Conservation (phyloP, 1,140 invertebrate genomes). For the Ooceraea biroi region DNA sequence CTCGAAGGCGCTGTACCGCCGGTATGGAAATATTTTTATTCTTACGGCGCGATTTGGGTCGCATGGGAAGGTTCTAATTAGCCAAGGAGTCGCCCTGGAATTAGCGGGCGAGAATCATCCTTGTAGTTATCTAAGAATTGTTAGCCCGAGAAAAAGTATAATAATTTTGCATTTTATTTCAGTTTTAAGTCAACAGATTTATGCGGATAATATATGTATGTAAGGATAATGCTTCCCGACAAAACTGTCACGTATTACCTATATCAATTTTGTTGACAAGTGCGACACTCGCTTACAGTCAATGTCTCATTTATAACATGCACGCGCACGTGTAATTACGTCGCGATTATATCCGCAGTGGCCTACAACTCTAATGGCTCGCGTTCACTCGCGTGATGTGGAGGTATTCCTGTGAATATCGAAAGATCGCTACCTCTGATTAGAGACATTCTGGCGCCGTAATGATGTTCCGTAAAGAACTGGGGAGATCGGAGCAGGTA, state of each 20-base stretch:
- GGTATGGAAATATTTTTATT: slow-evolving; percentile 54
- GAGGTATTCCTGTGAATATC: slow-evolving; percentile 19
- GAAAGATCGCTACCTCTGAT: slow-evolving; percentile 38
- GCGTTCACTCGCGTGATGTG: slow-evolving; percentile 33
- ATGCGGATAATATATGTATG: no score
- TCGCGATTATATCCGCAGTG: slow-evolving; percentile 28
- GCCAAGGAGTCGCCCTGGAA: slow-evolving; percentile 10
- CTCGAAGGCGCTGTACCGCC: not conserved
- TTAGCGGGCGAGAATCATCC: slow-evolving; percentile 24
- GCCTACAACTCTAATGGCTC: slow-evolving; percentile 10
- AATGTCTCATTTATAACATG: not conserved
- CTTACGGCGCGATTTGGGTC: not conserved
- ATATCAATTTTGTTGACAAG: not conserved
- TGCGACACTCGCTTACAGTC: not conserved
- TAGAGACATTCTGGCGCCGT: slow-evolving; percentile 29
- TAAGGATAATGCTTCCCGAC: not conserved
- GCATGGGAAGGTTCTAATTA: not conserved
- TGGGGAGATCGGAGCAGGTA: not conserved
- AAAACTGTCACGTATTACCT: not conserved
- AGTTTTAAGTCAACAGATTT: no score
- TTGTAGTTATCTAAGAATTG: slow-evolving; percentile 23
- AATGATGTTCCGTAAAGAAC: slow-evolving; percentile 27
- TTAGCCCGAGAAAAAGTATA: not conserved
- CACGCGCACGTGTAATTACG: slow-evolving; percentile 15
- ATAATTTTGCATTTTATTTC: not conserved